Base-by-base conservation (phyloP, 1,140 invertebrate genomes). In the Brachionus rotundiformis region DNA sequence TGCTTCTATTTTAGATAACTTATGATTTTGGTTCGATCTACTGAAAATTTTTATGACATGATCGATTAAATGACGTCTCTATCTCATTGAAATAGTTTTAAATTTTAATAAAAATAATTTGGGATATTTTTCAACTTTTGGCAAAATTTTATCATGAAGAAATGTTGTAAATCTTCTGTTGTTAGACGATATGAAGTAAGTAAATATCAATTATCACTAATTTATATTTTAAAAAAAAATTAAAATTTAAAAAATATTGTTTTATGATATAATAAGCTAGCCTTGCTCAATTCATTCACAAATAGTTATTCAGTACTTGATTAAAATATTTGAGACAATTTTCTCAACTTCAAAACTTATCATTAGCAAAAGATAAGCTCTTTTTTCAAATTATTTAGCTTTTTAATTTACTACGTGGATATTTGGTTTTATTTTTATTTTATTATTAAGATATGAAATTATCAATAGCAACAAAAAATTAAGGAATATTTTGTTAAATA, bases 101-200 rank as follows among this genome's bases (percentile, higher is more conserved):
- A n/a, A n/a, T n/a, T n/a, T n/a, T n/a, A n/a, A n/a, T n/a, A n/a
- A n/a, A n/a, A n/a, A n/a, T n/a, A n/a, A n/a, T n/a, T n/a, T n/a
- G n/a, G n/a, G n/a, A n/a, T n/a, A n/a, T n/a, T n/a, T n/a, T n/a
- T n/a, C n/a, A n/a, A n/a, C n/a, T n/a, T n/a, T n/a, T n/a, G n/a
- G n/a, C 36, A 39, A 39, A 68, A 16, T n/a, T 68, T 68, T 68
- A 33, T 7, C 36, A 68, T 68, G 63, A 25, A 6, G 68, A 47
- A 27, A 73, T 73, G 68, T 44, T 73, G 39, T 44, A 73, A 73
- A 73, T 73, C 68, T 44, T 47, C 68, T 44, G 39, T 73, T 73
- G 68, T 73, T 47, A 73, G 68, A 41, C 68, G 68, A 41, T 73
- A 73, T 44, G 68, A 73, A 19, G 68, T 73, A 29, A 39, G 63